Evolutionary conservation across 1,140 invertebrate species (phyloP).

Genomic region (Drosophila asahinai): DNA sequence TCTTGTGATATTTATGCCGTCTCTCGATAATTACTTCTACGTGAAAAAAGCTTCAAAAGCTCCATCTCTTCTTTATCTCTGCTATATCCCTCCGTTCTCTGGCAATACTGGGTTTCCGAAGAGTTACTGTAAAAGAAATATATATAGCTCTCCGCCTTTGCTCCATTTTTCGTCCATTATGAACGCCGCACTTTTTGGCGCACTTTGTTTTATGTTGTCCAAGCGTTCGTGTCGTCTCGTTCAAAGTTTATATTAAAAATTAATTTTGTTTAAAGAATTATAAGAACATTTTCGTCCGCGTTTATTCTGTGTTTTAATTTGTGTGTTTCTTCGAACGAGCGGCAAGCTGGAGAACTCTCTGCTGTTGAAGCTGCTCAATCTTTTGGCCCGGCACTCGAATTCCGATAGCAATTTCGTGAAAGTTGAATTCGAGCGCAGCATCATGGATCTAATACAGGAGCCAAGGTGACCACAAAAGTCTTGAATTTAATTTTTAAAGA

Average conservation of each 20-base stretch:
- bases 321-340: constrained; percentile 32
- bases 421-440: constrained; percentile 84
- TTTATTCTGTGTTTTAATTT: constrained; percentile 11
- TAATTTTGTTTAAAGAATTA: constrained; percentile 7
- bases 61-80: constrained; percentile 14
- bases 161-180: constrained; percentile 46
- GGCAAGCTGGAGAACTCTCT: constrained; percentile 80
- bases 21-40: neutral
- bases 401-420: constrained; percentile 73
- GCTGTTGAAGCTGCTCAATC: constrained; percentile 75
- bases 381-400: constrained; percentile 64
- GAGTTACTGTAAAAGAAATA: constrained; percentile 47
- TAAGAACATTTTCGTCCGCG: neutral
- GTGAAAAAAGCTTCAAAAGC: constrained; percentile 38
- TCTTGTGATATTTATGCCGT: constrained; percentile 18
- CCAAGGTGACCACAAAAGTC: constrained; percentile 58
- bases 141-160: neutral
- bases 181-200: constrained; percentile 71
- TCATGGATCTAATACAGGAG: constrained; percentile 82
- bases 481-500: neutral
- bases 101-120: neutral
- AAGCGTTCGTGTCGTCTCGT: constrained; percentile 58
- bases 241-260: constrained; percentile 29
- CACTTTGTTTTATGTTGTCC: constrained; percentile 70
- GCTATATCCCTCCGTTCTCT: constrained; percentile 8